These are phyloP conservation scores for Lycophotia porphyrea DNA, from an alignment of 2,888 invertebrate genomes.

Conservation along the genomic window DNA sequence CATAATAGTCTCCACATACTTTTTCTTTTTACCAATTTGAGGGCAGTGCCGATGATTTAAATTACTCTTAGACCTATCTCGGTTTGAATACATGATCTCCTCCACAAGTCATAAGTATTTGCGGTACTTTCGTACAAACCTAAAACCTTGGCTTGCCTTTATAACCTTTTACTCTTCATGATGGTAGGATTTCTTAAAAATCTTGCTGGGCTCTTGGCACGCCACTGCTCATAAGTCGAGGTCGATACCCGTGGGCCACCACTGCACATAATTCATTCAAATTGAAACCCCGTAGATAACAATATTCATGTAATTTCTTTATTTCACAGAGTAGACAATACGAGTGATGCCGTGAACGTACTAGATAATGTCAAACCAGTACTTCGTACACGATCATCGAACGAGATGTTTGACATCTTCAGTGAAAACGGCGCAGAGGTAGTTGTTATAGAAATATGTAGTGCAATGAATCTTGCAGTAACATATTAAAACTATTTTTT, in stretches of 20 bases:
- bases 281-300: neutral
- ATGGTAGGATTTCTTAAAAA: neutral
- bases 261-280: neutral
- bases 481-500: too few relatives aligned
- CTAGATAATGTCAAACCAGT: neutral
- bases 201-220: neutral
- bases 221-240: neutral
- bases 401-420: neutral
- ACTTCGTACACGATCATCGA: neutral
- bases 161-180: too few relatives aligned
- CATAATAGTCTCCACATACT: neutral
- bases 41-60: neutral
- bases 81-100: neutral
- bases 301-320: neutral
- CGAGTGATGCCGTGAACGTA: neutral
- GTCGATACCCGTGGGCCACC: neutral
- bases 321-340: constrained; percentile 31
- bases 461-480: too few relatives aligned
- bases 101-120: too few relatives aligned
- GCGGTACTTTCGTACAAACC: too few relatives aligned
- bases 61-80: neutral
- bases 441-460: neutral
- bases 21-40: neutral
- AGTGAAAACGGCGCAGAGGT: constrained; percentile 3
- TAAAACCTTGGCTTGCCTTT: too few relatives aligned